Percentiles rank a stretch among this genome's conserved stretches.
phyloP scores from a whole-genome alignment of 2,888 invertebrate species.

The Masnerella sp. region DNA sequence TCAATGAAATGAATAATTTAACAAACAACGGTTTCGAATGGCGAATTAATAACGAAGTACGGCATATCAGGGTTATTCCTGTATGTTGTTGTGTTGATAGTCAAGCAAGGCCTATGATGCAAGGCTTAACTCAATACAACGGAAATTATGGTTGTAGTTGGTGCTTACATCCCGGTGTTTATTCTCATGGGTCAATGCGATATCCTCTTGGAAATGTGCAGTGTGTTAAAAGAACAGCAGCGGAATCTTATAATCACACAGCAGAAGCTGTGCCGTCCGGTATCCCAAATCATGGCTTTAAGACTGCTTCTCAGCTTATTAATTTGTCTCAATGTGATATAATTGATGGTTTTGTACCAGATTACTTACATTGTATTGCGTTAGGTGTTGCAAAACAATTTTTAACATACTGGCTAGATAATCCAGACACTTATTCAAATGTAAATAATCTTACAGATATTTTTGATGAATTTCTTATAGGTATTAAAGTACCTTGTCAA shows the following conservation, averaged over 20 bases:
- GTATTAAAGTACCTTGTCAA: neutral
- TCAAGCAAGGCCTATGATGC: neutral
- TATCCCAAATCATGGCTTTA: neutral
- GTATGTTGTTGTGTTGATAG: slow-evolving; percentile 8
- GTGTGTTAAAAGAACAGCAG: neutral
- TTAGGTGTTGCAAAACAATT: slow-evolving; percentile 2
- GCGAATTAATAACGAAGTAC: slow-evolving; percentile 8
- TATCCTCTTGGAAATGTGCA: neutral
- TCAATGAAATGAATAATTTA: slow-evolving; percentile 28
- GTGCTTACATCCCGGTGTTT: slow-evolving; percentile 1
- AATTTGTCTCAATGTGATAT: neutral
- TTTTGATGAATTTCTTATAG: neutral
- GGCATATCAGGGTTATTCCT: slow-evolving; percentile 23
- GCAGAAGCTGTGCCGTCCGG: neutral
- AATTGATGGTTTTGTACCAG: neutral
- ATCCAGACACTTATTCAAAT: neutral
- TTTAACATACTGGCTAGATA: neutral
- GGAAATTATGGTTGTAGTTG: neutral
- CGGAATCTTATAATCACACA: neutral
- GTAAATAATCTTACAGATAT: neutral
- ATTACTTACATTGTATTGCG: neutral
- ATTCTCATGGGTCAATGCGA: neutral
- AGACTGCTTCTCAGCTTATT: neutral
- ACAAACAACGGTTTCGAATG: slow-evolving; percentile 19
- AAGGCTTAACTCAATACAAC: neutral